Evolutionary conservation across 1,140 invertebrate species (phyloP).

Genomic region (Brachionus paranguensis): DNA sequence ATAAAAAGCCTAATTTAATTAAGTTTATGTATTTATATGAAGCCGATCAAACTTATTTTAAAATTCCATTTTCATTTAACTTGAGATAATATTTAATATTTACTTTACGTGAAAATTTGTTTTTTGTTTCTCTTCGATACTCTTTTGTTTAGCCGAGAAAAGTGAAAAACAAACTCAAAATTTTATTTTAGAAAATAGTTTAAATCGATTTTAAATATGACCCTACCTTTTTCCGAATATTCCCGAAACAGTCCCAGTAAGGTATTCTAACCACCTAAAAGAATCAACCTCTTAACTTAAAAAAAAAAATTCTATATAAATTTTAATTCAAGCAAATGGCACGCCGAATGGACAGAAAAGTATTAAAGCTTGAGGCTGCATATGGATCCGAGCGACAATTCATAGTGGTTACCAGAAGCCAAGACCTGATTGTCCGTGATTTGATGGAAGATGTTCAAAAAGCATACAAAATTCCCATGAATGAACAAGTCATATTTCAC

Average conservation of each 20-base stretch:
- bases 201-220: not conserved
- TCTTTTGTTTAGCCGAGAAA: not conserved
- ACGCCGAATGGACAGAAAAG: constrained; percentile 39
- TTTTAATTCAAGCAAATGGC: constrained; percentile 39
- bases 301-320: not conserved
- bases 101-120: not conserved
- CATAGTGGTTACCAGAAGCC: not conserved
- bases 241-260: not conserved
- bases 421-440: constrained; percentile 9
- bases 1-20: not conserved
- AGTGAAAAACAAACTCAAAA: not conserved
- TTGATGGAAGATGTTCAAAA: constrained; percentile 26
- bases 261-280: not conserved
- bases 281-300: not conserved
- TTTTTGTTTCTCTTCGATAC: not conserved
- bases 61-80: not conserved
- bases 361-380: constrained; percentile 37
- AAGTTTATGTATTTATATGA: not conserved
- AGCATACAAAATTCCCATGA: constrained; percentile 33
- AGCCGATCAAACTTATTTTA: not conserved
- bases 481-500: constrained; percentile 11
- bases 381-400: constrained; percentile 28
- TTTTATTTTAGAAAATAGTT: not conserved
- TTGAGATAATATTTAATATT: constrained; percentile 30
- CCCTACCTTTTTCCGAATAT: constrained; percentile 3